Conservation (phyloP, 2,888 invertebrate genomes). For the Eurytoma californica region DNA sequence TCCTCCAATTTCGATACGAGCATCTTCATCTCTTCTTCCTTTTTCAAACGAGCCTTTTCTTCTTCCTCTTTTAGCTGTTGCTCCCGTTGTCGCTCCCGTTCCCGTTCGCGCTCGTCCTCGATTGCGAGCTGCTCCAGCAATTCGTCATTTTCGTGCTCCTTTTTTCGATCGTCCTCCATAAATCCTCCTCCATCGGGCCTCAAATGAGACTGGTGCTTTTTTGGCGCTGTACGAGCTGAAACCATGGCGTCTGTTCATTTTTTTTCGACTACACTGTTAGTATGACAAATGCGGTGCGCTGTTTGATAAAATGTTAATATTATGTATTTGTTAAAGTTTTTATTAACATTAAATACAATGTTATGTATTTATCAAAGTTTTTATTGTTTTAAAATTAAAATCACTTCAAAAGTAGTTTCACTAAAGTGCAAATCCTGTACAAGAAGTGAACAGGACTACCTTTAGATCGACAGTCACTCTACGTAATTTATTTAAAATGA, state of each 20-base stretch:
- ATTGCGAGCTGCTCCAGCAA: constrained; percentile 59
- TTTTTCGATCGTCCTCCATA: constrained; percentile 59
- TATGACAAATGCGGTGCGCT: too few species aligned
- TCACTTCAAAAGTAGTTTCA: too few species aligned
- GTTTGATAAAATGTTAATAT: too few species aligned
- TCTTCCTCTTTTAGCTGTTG: constrained; percentile 54
- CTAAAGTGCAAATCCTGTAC: too few species aligned
- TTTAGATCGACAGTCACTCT: too few species aligned
- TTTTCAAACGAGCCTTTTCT: constrained; percentile 58
- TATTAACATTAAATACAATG: too few species aligned
- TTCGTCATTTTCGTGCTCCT: constrained; percentile 57
- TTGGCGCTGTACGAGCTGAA: constrained; percentile 63
- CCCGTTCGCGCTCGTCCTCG: constrained; percentile 40
- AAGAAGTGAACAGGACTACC: too few species aligned
- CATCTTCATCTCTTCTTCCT: constrained; percentile 68
- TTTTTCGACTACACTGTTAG: too few species aligned
- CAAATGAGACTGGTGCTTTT: constrained; percentile 65
- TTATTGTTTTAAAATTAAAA: too few species aligned
- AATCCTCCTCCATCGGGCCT: constrained; percentile 60
- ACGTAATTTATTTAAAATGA: too few species aligned
- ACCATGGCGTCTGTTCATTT: neutral
- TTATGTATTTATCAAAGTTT: too few species aligned
- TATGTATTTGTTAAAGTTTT: too few species aligned
- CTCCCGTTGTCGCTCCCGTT: constrained; percentile 22
- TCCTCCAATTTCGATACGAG: constrained; percentile 69